These are phyloP conservation scores for Ceratitis capitata DNA, from an alignment of 1,140 invertebrate genomes.

Conservation along the genomic window DNA sequence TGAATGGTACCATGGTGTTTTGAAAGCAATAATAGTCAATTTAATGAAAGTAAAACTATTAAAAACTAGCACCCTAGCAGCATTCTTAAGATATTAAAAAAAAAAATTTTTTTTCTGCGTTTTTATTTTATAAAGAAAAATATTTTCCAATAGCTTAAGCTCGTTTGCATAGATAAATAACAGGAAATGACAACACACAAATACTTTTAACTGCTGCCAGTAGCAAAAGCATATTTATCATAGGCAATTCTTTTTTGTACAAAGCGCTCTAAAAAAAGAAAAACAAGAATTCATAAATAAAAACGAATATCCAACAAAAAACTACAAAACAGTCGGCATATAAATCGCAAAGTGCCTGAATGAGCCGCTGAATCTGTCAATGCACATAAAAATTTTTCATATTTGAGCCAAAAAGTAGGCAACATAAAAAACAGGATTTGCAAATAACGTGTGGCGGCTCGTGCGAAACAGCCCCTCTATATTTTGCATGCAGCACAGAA, in stretches of 20 bases:
- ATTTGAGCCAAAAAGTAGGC: constrained; percentile 15
- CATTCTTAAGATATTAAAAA: no score
- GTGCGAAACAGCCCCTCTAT: background rate
- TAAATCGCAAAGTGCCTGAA: constrained; percentile 4
- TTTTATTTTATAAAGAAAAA: no score
- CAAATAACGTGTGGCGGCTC: background rate
- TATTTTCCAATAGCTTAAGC: no score
- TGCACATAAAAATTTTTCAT: constrained; percentile 22
- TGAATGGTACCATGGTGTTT: no score
- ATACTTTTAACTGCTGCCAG: background rate
- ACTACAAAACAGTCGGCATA: background rate
- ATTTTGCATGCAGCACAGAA: background rate
- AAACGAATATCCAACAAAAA: background rate
- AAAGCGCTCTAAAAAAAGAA: background rate
- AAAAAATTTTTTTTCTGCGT: no score
- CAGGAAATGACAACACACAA: background rate
- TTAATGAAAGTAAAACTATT: no score
- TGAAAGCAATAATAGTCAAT: no score
- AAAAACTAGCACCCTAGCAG: no score
- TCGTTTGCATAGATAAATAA: background rate
- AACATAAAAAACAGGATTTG: background rate
- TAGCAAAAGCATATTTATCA: background rate
- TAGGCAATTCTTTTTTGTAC: background rate
- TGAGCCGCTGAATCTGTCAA: constrained; percentile 17
- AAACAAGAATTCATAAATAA: background rate